Evolutionary conservation across 2,113 vertebrate species (phyloP), one percentile per base, ranked within the genome.

Genomic region (Cnemophilus loriae): DNA sequence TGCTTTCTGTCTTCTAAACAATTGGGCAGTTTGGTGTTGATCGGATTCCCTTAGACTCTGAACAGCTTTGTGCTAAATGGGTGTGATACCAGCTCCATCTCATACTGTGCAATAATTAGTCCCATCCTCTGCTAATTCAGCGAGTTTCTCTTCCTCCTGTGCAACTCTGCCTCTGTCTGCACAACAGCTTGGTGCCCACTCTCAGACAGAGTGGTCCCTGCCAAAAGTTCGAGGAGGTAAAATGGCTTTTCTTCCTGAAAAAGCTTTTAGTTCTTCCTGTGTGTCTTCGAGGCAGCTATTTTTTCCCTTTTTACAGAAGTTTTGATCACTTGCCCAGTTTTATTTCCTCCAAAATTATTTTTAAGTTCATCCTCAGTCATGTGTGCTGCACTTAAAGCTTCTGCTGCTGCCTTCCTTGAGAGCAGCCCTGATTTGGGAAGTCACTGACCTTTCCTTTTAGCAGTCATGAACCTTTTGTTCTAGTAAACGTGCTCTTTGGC

Each of bases 271-370:
- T 93, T 63, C 81, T 90, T 79, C 76, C 85, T 82, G 2, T 46
- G 8, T 9, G 28, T 39, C 41, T 67, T 87, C 0, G 0, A 81
- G 57, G 47, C 39, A 71, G 49, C 81, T 77, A 3, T 44, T 95
- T 84, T 63, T 52, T 35, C 21, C n/a, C 11, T 33, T 70, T 61
- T 73, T 60, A 33, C 64, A 61, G 63, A 71, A 76, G 37, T 81
- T 89, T 90, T 69, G 61, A 55, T 91, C 41, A 3, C 47, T 84
- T 64, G 87, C 76, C 68, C 21, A 10, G 82, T 95, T 94, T 87
- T 94, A 37, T 95, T 95, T 95, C 87, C 85, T 94, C 61, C 42
- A 5, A 16, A 53, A 21, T 39, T 69, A 59, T 92, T 86, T 94
- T 87, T 71, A 39, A 59, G 47, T 65, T 79, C 37, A 12, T 44